Base-by-base conservation (phyloP, 2,888 invertebrate genomes). In the Orthonychiurus folsomi region DNA sequence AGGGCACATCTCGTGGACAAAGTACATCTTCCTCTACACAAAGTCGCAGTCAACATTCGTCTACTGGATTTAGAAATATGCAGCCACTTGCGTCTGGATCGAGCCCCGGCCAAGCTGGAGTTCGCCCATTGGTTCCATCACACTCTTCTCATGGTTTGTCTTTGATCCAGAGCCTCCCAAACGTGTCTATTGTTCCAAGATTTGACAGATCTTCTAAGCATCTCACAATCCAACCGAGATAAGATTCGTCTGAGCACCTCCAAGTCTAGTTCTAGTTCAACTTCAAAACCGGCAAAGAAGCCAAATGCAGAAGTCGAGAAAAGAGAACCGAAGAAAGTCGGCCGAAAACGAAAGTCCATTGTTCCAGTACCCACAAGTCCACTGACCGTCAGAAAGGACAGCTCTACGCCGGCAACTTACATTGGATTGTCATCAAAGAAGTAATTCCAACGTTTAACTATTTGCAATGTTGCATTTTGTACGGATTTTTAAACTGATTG, bases 121-220 rank as follows among this genome's bases (percentile, higher is more conserved):
- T n/a, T n/a, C n/a, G n/a, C n/a, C n/a, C n/a, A n/a, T n/a, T n/a
- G n/a, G n/a, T n/a, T n/a, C n/a, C n/a, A n/a, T n/a, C n/a, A n/a
- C n/a, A n/a, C n/a, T n/a, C n/a, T n/a, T n/a, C n/a, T n/a, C 65
- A 65, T 26, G 68, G 68, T 12, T 67, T 66, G 54, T 65, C 68
- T 23, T 68, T 71, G 52, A 67, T 73, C 27, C 67, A 70, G 56
- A 70, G 66, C 61, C 66, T 73, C 61, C 73, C 73, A 52, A 73
- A 73, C 61, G 69, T 71, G 3, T 73, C 73, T 3, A 73, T 73
- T 59, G 73, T 73, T 24, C 73, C 73, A 55, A 66, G 64, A 56
- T 73, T 73, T 60, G 71, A 73, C 59, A 63, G 73, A 59, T 69
- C 66, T 58, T 66, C 71, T 0, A 66, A 68, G 50, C 61, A 67